Percentiles rank a stretch among this genome's conserved stretches.
Evolutionary conservation across 1,140 invertebrate genomes (phyloP).

Genomic region (Riptortus pedestris): DNA sequence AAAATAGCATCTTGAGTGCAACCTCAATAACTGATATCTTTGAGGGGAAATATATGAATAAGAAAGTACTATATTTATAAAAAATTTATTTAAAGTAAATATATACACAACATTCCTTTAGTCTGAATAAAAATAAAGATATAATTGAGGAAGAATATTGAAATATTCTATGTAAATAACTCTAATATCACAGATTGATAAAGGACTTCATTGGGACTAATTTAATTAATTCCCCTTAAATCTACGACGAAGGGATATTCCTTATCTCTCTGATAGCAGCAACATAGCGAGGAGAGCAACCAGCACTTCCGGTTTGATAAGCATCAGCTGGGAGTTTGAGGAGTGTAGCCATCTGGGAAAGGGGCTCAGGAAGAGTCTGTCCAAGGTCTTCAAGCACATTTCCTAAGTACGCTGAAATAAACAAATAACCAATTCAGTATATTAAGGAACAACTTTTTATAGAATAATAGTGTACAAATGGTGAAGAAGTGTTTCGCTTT

Average conservation of each 20-base stretch:
- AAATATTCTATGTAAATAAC: too few relatives aligned
- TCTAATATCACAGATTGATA: too few relatives aligned
- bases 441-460: neutral
- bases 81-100: too few relatives aligned
- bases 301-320: conserved; percentile 51
- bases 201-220: too few relatives aligned
- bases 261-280: conserved; percentile 65
- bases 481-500: neutral
- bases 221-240: too few relatives aligned
- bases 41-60: too few relatives aligned
- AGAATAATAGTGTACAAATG: neutral
- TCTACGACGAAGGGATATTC: conserved; percentile 46
- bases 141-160: too few relatives aligned
- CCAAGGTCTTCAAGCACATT: conserved; percentile 79
- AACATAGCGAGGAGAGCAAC: conserved; percentile 55
- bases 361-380: conserved; percentile 54
- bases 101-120: too few relatives aligned
- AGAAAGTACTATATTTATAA: too few relatives aligned
- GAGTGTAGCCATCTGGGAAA: conserved; percentile 55
- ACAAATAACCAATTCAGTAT: neutral
- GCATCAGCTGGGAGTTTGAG: conserved; percentile 56
- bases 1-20: too few relatives aligned
- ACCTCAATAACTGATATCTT: too few relatives aligned
- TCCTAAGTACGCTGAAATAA: conserved; percentile 59
- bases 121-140: too few relatives aligned